Evolutionary conservation across 2,888 invertebrate species (phyloP), one percentile per base, ranked within the genome.

Genomic region (Eupithecia centaureata): DNA sequence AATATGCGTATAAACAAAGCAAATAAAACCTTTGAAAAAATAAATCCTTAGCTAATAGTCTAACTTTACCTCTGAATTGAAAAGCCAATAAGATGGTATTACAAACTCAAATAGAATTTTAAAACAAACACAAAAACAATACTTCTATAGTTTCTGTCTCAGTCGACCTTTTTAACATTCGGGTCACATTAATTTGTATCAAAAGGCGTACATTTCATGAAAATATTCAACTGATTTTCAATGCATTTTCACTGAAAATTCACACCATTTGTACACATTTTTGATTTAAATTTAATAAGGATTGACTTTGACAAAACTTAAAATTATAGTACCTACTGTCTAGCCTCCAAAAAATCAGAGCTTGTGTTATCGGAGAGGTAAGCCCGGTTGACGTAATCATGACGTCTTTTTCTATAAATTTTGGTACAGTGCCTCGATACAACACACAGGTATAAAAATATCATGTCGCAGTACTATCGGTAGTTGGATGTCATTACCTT

Each of bases 51-150:
- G 18, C 18, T 5, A 7, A 42, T 42, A 22, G 10, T 10, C 42
- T 18, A 22, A 42, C 18, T 42, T 42, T 8, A 42, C 42, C 18
- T 42, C 38, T 38, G n/a, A 38, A 51, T 47, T 27, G n/a, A 8
- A 10, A 18, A 54, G 13, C 27, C 51, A 52, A 52, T 27, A 52
- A 52, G 52, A 15, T 13, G 27, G 27, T 27, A 27, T 52, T 52
- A 27, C 27, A 51, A 52, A 27, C 27, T 52, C 32, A 32, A 32
- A 57, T n/a, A 57, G 56, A 32, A 57, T 32, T 22, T 32, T 30
- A 32, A 57, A 57, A 18, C 28, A 57, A 18, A 57, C 0, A 56
- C 12, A 18, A 22, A 22, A n/a, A 27, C 27, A 5, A 7, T 5
- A 25, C 4, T 15, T 13, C 13, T 22, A 57, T 57, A 57, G 32